Conservation (phyloP, 1,140 invertebrate genomes). For the Cyphomyrmex costatus region DNA sequence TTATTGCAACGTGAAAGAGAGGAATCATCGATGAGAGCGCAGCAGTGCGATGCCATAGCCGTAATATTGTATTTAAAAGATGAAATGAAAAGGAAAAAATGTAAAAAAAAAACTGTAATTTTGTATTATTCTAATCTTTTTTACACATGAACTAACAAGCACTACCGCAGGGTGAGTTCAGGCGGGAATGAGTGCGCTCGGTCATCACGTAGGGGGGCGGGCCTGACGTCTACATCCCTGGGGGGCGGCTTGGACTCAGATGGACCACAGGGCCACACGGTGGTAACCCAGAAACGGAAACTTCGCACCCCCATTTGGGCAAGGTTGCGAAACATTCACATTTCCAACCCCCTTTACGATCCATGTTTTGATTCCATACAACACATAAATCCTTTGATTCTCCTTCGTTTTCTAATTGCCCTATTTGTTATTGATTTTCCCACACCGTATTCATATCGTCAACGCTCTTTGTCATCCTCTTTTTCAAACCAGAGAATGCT, state of each 20-base stretch:
- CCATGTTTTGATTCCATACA: background rate
- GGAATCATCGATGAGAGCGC: background rate
- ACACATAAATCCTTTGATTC: background rate
- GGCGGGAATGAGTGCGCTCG: slow-evolving; percentile 84
- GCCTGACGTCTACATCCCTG: slow-evolving; percentile 81
- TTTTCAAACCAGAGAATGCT: slow-evolving; percentile 48
- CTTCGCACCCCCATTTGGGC: slow-evolving; percentile 92
- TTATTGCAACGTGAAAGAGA: background rate
- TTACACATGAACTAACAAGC: slow-evolving; percentile 83
- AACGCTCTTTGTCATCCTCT: slow-evolving; percentile 46
- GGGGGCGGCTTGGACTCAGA: slow-evolving; percentile 83
- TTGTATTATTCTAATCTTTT: slow-evolving; percentile 76
- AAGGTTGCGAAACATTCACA: slow-evolving; percentile 88
- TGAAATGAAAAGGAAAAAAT: slow-evolving; percentile 9
- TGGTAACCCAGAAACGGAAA: slow-evolving; percentile 89
- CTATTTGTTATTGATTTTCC: background rate
- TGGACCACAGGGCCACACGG: slow-evolving; percentile 84
- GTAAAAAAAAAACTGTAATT: slow-evolving; percentile 68
- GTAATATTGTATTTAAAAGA: slow-evolving; percentile 10
- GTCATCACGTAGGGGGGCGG: slow-evolving; percentile 84
- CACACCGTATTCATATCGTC: slow-evolving; percentile 39
- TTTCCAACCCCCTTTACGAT: slow-evolving; percentile 76
- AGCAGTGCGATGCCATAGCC: background rate
- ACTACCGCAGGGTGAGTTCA: slow-evolving; percentile 86
- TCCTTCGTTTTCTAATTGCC: background rate